Evolutionary conservation across 1,140 invertebrate genomes (phyloP).

Genomic region (Neelides sp.): DNA sequence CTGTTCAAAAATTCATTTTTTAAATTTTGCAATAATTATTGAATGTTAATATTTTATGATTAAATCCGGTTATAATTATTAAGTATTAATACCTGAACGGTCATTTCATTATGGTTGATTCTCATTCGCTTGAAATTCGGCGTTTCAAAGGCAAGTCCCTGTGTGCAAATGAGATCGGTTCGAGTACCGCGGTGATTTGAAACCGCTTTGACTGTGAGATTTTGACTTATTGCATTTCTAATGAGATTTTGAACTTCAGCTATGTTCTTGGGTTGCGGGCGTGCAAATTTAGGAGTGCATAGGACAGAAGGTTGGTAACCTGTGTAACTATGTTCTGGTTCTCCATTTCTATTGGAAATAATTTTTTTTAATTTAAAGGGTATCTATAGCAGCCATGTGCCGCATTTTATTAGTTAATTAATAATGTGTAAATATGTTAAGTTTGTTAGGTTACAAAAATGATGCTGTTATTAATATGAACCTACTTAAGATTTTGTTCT

Average conservation of each 20-base stretch:
- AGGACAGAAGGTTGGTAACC: background rate
- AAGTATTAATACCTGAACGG: background rate
- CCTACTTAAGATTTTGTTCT: too few relatives aligned
- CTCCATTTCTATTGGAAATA: too few relatives aligned
- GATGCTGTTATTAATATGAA: too few relatives aligned
- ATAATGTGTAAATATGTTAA: too few relatives aligned
- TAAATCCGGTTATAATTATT: too few relatives aligned
- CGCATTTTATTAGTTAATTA: too few relatives aligned
- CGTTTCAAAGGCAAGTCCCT: background rate
- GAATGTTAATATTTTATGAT: too few relatives aligned
- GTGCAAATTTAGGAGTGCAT: background rate
- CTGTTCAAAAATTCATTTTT: too few relatives aligned
- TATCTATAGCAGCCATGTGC: too few relatives aligned
- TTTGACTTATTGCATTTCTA: background rate
- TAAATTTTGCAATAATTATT: too few relatives aligned
- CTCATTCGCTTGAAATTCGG: background rate
- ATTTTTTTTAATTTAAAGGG: too few relatives aligned
- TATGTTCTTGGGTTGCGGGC: background rate
- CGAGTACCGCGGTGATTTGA: background rate
- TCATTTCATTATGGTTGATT: background rate
- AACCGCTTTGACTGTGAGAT: constrained; percentile 1
- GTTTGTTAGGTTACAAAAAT: too few relatives aligned
- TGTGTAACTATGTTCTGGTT: constrained; percentile 1
- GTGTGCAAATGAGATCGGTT: constrained; percentile 5
- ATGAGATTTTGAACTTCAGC: background rate